Base-by-base conservation (phyloP, 2,797 vertebrate species). In the Dendrocincla tyrannina region DNA sequence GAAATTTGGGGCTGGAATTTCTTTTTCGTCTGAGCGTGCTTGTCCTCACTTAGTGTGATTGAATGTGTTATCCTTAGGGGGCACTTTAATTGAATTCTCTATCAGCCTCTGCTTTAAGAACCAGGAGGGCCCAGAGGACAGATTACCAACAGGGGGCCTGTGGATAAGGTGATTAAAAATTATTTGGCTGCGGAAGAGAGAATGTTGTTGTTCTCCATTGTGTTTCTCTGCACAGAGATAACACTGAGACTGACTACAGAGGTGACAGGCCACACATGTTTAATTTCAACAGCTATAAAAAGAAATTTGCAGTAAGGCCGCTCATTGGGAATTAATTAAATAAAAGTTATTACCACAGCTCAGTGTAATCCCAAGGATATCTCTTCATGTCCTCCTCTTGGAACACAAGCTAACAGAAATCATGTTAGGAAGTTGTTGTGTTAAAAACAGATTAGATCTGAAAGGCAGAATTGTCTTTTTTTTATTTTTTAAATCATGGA, bases 81-180 rank as follows among this genome's bases (percentile, higher is more conserved):
- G 81, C 64, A 89, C 85, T 52, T 89, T 97, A 96, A 97, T 88
- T 95, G 97, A 95, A 97, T 97, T 95, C 67, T 96, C 79, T 64
- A 9, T 93, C 62, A 92, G 94, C 53, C 85, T 89, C 62, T 95
- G 73, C 94, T 88, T 81, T 82, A 77, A 83, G 93, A 93, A 80
- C 5, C 4, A 4, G 32, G 79, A 96, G 53, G 79, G 68, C 95
- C 69, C 75, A 46, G 91, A 92, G 93, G 90, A 68, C 32, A 82
- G 93, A 85, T 93, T 86, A 93, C 88, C 75, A 53, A 52, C 8
- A 23, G 95, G 88, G 66, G 20, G 69, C 79, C 62, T 59, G 19
- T 11, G 56, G 72, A 85, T 86, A 75, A 93, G 55, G 64, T 91
- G 95, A 96, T 97, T 95, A 93, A 94, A 88, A 96, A 78, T 81